Conservation (phyloP, 2,888 invertebrate genomes). For the Mythimna vitellina region DNA sequence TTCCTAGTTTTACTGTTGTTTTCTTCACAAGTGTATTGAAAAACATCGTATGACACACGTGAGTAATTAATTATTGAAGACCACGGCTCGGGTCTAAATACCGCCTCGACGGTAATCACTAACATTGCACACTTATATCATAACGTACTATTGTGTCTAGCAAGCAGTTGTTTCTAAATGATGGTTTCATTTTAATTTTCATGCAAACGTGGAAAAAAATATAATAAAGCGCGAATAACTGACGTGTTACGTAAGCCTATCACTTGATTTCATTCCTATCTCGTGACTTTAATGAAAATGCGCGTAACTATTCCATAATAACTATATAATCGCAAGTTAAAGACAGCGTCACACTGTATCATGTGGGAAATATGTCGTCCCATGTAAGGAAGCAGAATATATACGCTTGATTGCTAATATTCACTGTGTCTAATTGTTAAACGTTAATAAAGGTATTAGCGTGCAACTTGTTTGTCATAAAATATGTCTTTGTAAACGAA, state of each 20-base stretch:
- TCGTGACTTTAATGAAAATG: conserved; percentile 67
- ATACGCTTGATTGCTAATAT: conserved; percentile 59
- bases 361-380: conserved; percentile 74
- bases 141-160: no score
- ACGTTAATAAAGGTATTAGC: conserved; percentile 64
- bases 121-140: no score
- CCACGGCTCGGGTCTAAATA: no score
- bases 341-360: conserved; percentile 69
- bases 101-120: no score
- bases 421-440: conserved; percentile 63
- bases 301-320: conserved; percentile 54
- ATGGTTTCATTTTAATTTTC: neutral
- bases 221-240: conserved; percentile 57
- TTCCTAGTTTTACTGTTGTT: no score
- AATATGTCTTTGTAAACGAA: conserved; percentile 61
- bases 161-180: no score
- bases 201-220: conserved; percentile 19
- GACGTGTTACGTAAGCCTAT: conserved; percentile 62
- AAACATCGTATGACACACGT: no score
- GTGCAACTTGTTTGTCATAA: conserved; percentile 62
- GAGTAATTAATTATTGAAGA: no score
- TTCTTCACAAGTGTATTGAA: no score
- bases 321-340: conserved; percentile 69
- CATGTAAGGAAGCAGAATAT: conserved; percentile 68
- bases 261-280: conserved; percentile 71